Base-by-base conservation (phyloP, 2,113 vertebrate genomes). In the Pipra filicauda region DNA sequence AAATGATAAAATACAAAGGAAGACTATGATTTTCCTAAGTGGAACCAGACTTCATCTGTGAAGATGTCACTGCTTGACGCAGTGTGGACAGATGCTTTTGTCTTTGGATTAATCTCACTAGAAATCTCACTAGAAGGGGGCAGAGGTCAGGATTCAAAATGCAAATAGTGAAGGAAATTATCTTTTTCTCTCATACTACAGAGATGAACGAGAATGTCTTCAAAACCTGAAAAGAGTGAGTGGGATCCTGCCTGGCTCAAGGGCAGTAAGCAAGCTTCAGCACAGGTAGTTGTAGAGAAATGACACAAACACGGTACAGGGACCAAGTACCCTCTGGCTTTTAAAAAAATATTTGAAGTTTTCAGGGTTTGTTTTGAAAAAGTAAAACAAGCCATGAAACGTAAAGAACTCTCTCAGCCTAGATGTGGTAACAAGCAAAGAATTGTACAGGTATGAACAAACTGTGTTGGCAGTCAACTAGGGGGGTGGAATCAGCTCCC, bases 401-500 rank as follows among this genome's bases (percentile, higher is more conserved):
- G 5, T 70, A 78, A 52, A 10, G 23, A 46, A 3, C 2, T 84
- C 22, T 73, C 54, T 92, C 31, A 52, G 41, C 6, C 16, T 41
- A 44, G 9, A 15, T 85, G 58, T 80, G 26, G 16, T 41, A 44
- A 77, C 44, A 79, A 66, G 3, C 1, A 65, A 74, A 61, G 27
- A 69, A 54, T 14, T 54, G 28, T n/a, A 13, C 31, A 70, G 43
- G 6, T 55, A 51, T n/a, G 59, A 81, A 24, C 7, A 64, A 66
- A 26, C 6, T 20, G 30, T 37, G 6, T 4, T 80, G 46, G 4
- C 12, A 35, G 57, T 51, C 52, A 67, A 19, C 20, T 57, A 16
- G 58, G 1, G 8, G 9, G 3, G 2, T 31, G 2, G 33, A 75
- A 93, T 28, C 21, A 49, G 3, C 1, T 51, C 2, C 12, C 41